Base-by-base conservation (phyloP, 1,140 invertebrate species). In the Pachypsylla venusta region DNA sequence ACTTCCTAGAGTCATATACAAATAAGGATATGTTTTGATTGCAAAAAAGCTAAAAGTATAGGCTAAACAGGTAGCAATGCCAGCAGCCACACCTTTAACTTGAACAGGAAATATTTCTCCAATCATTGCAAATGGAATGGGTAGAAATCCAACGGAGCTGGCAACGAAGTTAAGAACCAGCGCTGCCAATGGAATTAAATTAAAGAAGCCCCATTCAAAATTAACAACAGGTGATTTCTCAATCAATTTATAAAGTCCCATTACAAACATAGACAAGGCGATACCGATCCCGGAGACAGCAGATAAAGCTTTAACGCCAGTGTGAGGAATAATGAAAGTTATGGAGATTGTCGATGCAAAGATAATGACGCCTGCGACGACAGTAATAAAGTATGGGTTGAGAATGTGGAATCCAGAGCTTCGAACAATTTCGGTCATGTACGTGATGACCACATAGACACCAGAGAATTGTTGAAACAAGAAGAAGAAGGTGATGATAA, bases 41-140 rank as follows among this genome's bases (percentile, higher is more conserved):
- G 81, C 76, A 7, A 83, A 65, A 64, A 89, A 89, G 22, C 81
- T 81, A 65, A 81, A 82, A 1, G 81, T 69, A 70, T 86, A 88
- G 40, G 76, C 83, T 2, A 79, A 69, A 20, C 79, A 79, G 2
- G 80, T 76, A 1, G 81, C 81, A 1, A 85, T 56, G 0, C 82
- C 82, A 1, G 80, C 79, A 0, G 84, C 78, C 1, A 79, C 67
- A 13, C 75, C 78, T 56, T 76, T 71, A 24, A 80, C 77, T 59
- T 62, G 53, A 1, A 62, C 60, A n/a, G 66, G 64, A 53, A 67
- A 64, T 5, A 72, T 60, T 69, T 78, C 76, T 2, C 73, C 76
- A 27, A 79, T 77, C 19, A 81, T 63, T 0, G 77, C 77, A 78
- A 80, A 83, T 1, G 83, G 83, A 61, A 86, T 74, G 4, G 77